Conservation (phyloP, 2,113 vertebrate species). For the Varanus komodoensis region DNA sequence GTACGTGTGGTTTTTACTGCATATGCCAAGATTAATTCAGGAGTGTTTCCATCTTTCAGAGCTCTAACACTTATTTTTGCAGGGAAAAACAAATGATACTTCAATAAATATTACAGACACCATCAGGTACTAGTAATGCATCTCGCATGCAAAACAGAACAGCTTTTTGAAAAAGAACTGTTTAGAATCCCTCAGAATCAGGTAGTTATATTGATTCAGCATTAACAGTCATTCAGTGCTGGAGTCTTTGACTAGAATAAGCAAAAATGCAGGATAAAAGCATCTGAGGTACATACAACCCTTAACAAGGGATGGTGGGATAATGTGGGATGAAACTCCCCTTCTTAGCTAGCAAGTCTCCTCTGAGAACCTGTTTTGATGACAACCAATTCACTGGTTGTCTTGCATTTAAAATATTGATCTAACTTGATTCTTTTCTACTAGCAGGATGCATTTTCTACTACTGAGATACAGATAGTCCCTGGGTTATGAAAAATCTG, state of each 20-base stretch:
- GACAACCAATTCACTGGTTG: background rate
- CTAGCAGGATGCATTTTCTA: background rate
- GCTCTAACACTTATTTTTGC: slow-evolving; percentile 27
- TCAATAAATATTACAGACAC: slow-evolving; percentile 41
- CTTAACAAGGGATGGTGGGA: background rate
- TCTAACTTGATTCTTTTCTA: background rate
- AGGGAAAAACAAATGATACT: slow-evolving; percentile 46
- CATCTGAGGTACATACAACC: background rate
- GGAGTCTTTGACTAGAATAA: background rate
- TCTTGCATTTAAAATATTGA: background rate
- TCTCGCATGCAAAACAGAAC: slow-evolving; percentile 41
- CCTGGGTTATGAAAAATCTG: no score
- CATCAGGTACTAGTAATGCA: slow-evolving; percentile 30
- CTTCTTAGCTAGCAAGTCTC: background rate
- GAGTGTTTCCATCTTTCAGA: slow-evolving; percentile 61
- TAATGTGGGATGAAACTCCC: background rate
- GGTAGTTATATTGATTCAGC: background rate
- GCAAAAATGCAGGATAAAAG: background rate
- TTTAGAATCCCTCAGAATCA: background rate
- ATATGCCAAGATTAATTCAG: slow-evolving; percentile 58
- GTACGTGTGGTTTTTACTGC: slow-evolving; percentile 30
- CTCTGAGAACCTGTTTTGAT: background rate
- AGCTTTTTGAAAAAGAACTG: background rate
- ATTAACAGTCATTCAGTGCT: no score
- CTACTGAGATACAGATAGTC: no score